Conservation (phyloP, 2,888 invertebrate species). For the Mesochorus sp. region DNA sequence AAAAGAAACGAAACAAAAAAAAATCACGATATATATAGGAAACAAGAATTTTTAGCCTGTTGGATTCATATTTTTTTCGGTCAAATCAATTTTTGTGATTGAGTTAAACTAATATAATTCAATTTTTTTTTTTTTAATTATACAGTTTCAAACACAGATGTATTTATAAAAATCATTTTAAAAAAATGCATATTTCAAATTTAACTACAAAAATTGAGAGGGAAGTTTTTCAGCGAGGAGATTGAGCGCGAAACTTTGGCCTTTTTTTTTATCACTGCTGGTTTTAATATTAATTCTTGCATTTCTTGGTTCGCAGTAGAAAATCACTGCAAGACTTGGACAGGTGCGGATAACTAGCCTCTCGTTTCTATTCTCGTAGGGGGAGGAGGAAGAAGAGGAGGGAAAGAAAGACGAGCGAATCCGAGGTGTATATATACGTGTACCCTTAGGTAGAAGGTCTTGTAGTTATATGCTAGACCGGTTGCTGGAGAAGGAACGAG, state of each 20-base stretch:
- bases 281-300: background rate
- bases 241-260: background rate
- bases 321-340: slow-evolving; percentile 20
- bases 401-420: slow-evolving; percentile 30
- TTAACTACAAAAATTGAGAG: too few relatives aligned
- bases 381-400: slow-evolving; percentile 8
- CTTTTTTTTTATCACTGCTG: background rate
- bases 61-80: too few relatives aligned
- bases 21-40: too few relatives aligned
- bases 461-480: slow-evolving; percentile 30
- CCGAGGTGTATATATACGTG: background rate
- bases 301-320: background rate
- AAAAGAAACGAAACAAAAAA: too few relatives aligned
- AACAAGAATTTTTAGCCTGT: too few relatives aligned
- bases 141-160: too few relatives aligned
- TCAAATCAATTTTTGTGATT: too few relatives aligned
- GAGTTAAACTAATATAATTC: too few relatives aligned
- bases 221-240: background rate
- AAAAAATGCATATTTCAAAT: too few relatives aligned
- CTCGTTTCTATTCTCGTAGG: slow-evolving; percentile 66
- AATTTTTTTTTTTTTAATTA: too few relatives aligned
- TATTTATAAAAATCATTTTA: too few relatives aligned
- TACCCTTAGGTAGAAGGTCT: slow-evolving; percentile 18
- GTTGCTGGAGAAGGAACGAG: slow-evolving; percentile 9
- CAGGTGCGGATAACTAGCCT: slow-evolving; percentile 26